Base-by-base conservation (phyloP, 2,113 vertebrate species). In the Scortum barcoo region DNA sequence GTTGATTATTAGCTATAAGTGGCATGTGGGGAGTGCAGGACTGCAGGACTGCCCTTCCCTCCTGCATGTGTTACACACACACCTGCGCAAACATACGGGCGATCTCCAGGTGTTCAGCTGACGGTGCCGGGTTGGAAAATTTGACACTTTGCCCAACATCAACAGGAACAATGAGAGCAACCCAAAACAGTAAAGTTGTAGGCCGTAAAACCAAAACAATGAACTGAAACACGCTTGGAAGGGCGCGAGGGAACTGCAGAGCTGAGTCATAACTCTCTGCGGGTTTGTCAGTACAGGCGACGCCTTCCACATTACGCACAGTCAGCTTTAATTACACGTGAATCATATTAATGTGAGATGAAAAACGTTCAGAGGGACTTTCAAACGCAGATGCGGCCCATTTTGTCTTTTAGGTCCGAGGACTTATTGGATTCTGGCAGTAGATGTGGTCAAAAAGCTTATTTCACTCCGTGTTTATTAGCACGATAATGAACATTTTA, bases 401-500 rank as follows among this genome's bases (percentile, higher is more conserved):
- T 53, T 16, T 40, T 33, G 20, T 48, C 40, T 54, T 24, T 48
- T 7, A 53, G 19, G 38, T 67, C n/a, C 48, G 14, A 46, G 48
- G n/a, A 77, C 7, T 56, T 76, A 13, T 78, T 79, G 7, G 14
- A 38, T 63, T 75, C 22, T 20, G 11, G 58, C 40, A n/a, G 24
- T 38, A 56, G 66, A 71, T 28, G 22, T 63, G 20, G 33, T 26
- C 42, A 53, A 60, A 70, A 73, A 72, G 44, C 71, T 38, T 3
- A 44, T 80, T 80, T 66, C 24, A 60, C 24, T 40, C 33, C 50
- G 20, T 11, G 13, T 58, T 58, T 51, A 81, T 69, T 76, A 62
- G 33, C 26, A 57, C 16, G 17, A n/a, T 50, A 71, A 69, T 63
- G 1, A 66, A 11, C 12, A 56, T 80, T 75, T 28, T 22, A 60